Percentiles rank a stretch among this genome's conserved stretches.
phyloP scores from a whole-genome alignment of 1,140 invertebrate species.

The Augochlora pura region DNA sequence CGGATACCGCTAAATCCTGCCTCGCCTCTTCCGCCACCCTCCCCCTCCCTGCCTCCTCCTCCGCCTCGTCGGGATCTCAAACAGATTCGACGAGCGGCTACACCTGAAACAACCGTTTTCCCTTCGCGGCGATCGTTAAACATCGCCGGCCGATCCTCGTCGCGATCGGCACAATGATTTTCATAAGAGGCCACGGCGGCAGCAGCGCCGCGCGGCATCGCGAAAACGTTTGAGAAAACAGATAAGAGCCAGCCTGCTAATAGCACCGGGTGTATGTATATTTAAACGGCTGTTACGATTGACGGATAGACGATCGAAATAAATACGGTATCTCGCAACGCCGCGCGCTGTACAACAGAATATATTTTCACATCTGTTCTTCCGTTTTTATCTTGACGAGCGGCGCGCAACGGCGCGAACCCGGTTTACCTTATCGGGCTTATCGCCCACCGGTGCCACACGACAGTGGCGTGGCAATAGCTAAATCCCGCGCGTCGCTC shows the following conservation, averaged over 20 bases:
- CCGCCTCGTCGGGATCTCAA: conserved; percentile 50
- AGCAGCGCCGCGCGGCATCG: too few species aligned
- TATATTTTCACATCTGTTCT: conserved; percentile 60
- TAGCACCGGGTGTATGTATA: not conserved
- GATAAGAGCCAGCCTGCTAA: not conserved
- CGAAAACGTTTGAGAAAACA: not conserved
- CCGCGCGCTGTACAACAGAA: conserved; percentile 3
- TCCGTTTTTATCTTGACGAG: conserved; percentile 53
- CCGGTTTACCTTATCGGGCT: conserved; percentile 47
- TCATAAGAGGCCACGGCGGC: too few species aligned
- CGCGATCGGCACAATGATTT: too few species aligned
- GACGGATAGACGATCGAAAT: conserved; percentile 4
- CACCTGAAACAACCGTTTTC: conserved; percentile 72
- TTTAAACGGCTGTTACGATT: conserved; percentile 9
- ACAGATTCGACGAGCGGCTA: conserved; percentile 46
- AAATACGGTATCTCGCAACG: conserved; percentile 1
- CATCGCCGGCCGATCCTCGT: not conserved
- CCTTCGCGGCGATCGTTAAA: conserved; percentile 28
- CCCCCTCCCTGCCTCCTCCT: conserved; percentile 4
- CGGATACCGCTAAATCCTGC: conserved; percentile 62
- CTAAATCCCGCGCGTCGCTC: conserved; percentile 17
- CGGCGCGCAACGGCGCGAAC: conserved; percentile 30
- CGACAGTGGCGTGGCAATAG: conserved; percentile 45
- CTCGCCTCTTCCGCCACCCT: conserved; percentile 24
- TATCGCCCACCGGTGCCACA: conserved; percentile 29